Conservation (phyloP, 2,797 vertebrate genomes). For the Chaetodon trifasciatus region DNA sequence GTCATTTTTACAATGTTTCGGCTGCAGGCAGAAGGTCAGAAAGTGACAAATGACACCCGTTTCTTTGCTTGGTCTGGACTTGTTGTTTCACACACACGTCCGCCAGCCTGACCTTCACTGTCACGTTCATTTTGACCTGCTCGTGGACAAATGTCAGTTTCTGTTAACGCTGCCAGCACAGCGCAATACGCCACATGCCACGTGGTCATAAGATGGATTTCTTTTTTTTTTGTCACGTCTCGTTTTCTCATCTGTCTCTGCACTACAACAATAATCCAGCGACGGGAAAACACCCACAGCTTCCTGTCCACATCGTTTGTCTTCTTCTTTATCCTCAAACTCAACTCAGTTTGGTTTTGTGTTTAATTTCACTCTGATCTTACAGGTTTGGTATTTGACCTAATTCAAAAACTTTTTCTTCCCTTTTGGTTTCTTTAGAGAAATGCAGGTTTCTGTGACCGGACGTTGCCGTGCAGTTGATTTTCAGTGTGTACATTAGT, state of each 20-base stretch:
- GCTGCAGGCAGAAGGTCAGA: background rate
- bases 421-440: background rate
- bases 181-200: background rate
- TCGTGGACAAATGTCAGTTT: background rate
- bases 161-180: background rate
- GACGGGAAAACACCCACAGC: conserved; percentile 2
- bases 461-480: background rate
- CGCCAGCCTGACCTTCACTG: background rate
- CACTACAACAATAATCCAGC: background rate
- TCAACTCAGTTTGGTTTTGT: background rate
- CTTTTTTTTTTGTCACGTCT: background rate
- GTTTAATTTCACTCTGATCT: background rate
- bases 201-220: background rate
- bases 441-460: background rate
- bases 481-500: background rate
- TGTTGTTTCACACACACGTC: background rate
- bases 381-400: background rate
- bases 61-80: background rate
- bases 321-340: background rate
- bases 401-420: background rate
- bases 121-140: conserved; percentile 1
- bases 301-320: background rate
- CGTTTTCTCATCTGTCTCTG: background rate
- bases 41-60: background rate
- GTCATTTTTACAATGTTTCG: background rate